Evolutionary conservation across 1,140 invertebrate genomes (phyloP).

Genomic region (Chymomyza costata): DNA sequence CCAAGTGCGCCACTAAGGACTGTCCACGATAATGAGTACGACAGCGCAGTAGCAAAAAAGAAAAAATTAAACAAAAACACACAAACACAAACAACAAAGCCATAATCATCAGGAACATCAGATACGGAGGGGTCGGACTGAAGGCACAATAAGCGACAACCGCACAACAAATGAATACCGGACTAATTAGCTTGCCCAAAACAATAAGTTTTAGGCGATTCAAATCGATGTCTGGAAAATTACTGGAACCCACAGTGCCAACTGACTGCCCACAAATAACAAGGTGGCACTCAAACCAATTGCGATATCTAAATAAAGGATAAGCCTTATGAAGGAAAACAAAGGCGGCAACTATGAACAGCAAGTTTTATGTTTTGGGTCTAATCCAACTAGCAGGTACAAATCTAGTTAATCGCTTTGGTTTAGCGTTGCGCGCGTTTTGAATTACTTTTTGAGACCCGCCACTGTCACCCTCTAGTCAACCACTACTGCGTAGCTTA

Average conservation of each 20-base stretch:
- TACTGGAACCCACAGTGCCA: too few relatives aligned
- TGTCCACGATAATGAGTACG: too few relatives aligned
- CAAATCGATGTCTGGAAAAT: constrained; percentile 20
- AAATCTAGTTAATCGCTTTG: constrained; percentile 35
- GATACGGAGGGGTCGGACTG: too few relatives aligned
- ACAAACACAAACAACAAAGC: too few relatives aligned
- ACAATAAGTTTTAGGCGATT: constrained; percentile 23
- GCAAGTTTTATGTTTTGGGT: not conserved
- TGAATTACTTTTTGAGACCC: constrained; percentile 6
- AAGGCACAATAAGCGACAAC: too few relatives aligned
- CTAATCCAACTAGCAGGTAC: not conserved
- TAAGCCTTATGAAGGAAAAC: not conserved
- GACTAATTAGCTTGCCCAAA: not conserved
- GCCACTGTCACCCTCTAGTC: not conserved
- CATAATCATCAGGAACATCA: too few relatives aligned
- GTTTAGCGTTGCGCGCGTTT: constrained; percentile 13
- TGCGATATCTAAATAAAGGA: constrained; percentile 10
- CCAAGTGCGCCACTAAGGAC: too few relatives aligned
- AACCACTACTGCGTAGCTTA: too few relatives aligned
- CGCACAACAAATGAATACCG: not conserved
- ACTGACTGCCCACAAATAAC: too few relatives aligned
- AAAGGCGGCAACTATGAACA: too few relatives aligned
- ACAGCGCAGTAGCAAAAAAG: too few relatives aligned
- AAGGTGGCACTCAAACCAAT: constrained; percentile 4
- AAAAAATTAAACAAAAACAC: too few relatives aligned